Percentiles rank a stretch among this genome's conserved stretches.
These are phyloP conservation scores for Xerus rutilus DNA, from an alignment of 2,797 vertebrate species.

Conservation along the genomic window DNA sequence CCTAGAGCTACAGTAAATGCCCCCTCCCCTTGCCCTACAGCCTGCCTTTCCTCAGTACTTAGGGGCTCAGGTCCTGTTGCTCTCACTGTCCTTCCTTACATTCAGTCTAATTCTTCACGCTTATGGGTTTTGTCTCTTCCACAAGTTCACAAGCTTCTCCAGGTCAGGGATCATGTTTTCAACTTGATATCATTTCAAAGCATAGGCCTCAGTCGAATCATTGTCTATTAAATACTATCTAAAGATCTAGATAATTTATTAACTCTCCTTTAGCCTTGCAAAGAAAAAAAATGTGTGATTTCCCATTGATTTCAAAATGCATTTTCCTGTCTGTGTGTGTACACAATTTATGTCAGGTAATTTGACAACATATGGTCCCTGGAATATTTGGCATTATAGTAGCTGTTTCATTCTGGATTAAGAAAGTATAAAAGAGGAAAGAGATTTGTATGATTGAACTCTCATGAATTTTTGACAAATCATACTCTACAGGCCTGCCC, in stretches of 20 bases:
- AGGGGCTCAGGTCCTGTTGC: background rate
- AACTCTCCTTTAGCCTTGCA: background rate
- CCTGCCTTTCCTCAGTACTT: background rate
- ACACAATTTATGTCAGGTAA: conserved; percentile 32
- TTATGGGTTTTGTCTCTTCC: background rate
- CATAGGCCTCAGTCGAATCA: background rate
- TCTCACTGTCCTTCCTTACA: background rate
- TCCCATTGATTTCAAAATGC: background rate
- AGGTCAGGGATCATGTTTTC: background rate
- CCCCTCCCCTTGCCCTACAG: background rate
- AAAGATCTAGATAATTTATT: background rate
- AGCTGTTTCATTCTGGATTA: background rate
- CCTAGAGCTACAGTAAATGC: background rate
- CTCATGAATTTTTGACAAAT: conserved; percentile 35
- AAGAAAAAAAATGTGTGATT: conserved; percentile 37
- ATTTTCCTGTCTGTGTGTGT: background rate
- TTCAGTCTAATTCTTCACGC: background rate
- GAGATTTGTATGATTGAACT: background rate
- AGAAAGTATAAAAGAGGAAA: background rate
- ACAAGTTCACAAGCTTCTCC: background rate
- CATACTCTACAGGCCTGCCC: background rate
- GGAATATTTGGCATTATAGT: background rate
- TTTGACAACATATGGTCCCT: background rate
- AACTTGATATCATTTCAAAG: conserved; percentile 10
- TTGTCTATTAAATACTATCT: background rate